Evolutionary conservation across 1,140 invertebrate genomes (phyloP), one percentile per base, ranked within the genome.

Genomic region (Drosophila murphyi): DNA sequence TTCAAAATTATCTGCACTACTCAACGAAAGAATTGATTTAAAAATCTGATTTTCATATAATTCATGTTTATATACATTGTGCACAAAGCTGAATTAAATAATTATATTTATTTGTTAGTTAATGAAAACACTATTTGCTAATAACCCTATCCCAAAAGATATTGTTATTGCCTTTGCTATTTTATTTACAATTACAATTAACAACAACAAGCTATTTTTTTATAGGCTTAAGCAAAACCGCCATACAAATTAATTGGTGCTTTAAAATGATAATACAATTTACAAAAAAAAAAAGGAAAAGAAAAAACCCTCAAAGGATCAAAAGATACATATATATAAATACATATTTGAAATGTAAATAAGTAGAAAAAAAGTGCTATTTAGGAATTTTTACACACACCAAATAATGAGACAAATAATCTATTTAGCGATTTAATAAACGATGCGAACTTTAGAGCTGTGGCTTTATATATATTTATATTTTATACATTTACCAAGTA

Each of bases 201-300:
- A 51, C 0, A 31, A 51, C 37, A 55, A 63, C 28, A 41, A 51
- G 28, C 51, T 45, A 34, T 68, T 56, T 60, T 65, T 68, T 54
- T 39, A 29, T 35, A 83, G 56, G 86, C 81, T 78, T 90, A 85
- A 81, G 85, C 75, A 65, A 90, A 85, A 72, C 74, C 78, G 86
- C 81, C 80, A 89, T 76, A 80, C 10, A 72, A 68, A 76, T 72
- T 52, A 73, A 89, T 90, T 89, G 86, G 85, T 89, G 85, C 85
- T 89, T 89, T 90, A 78, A 69, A 41, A 48, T 78, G 71, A 89
- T 80, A 83, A 88, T 83, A 87, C 79, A 76, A 65, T 76, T 71
- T 69, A 86, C 39, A 20, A 20, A 20, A 20, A 20, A 20, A 20
- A 20, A 20, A 20, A 20, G 20, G 20, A 20, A 20, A 43, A 43